Evolutionary conservation across 2,888 invertebrate genomes (phyloP).

Genomic region (Brenthis hecate): DNA sequence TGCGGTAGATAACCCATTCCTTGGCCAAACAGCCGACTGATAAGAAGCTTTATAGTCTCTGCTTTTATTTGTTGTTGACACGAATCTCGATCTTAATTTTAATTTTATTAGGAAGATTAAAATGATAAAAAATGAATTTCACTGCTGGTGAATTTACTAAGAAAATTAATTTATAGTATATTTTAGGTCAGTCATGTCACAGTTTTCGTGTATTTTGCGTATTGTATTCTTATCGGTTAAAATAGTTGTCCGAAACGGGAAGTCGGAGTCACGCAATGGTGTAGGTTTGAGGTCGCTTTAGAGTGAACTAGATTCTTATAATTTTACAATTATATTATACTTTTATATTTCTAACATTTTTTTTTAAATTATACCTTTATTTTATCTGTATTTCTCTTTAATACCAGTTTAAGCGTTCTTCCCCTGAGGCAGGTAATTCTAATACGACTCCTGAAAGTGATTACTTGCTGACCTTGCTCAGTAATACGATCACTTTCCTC

Average conservation of each 20-base stretch:
- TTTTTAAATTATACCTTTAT: not conserved
- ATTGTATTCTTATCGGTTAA: conserved; percentile 33
- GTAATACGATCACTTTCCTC: conserved; percentile 1
- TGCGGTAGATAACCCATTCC: conserved; percentile 59
- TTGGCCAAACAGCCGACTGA: conserved; percentile 57
- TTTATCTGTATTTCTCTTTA: not conserved
- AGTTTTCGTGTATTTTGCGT: conserved; percentile 11
- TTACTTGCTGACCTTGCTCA: conserved; percentile 15
- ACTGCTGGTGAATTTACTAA: no score
- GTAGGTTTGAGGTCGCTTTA: conserved; percentile 24
- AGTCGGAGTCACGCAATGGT: conserved; percentile 39
- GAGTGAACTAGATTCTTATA: conserved; percentile 9
- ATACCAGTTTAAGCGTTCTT: not conserved
- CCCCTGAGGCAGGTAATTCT: conserved; percentile 2
- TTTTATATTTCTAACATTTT: not conserved
- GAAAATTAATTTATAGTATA: not conserved
- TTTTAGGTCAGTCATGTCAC: conserved; percentile 30
- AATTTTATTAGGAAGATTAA: conserved; percentile 22
- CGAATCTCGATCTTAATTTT: conserved; percentile 53
- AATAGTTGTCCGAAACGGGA: conserved; percentile 37
- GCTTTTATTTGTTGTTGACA: conserved; percentile 73
- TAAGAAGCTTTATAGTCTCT: conserved; percentile 64
- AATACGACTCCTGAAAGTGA: conserved; percentile 2
- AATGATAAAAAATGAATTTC: not conserved
- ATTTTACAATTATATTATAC: not conserved